Percentiles rank a stretch among this genome's conserved stretches.
These are phyloP conservation scores for Drosophila niveifrons DNA, from an alignment of 2,888 invertebrate species.

Conservation along the genomic window DNA sequence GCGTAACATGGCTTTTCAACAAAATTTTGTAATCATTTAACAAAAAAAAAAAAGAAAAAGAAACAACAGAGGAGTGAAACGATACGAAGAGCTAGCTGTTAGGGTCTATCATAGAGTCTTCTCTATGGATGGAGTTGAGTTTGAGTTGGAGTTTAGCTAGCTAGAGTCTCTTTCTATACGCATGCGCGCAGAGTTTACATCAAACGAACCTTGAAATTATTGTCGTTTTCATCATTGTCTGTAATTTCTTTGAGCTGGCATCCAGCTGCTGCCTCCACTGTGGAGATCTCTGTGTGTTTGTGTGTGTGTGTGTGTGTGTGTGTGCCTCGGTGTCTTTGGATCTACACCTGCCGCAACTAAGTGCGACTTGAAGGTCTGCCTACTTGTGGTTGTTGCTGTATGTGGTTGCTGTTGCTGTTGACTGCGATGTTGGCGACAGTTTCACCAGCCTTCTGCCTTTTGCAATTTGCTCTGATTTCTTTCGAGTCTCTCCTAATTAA, in stretches of 20 bases:
- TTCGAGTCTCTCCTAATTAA: conserved; percentile 71
- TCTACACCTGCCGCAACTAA: conserved; percentile 66
- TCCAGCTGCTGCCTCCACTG: conserved; percentile 54
- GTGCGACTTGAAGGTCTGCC: conserved; percentile 59
- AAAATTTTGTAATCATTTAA: conserved; percentile 81
- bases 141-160: not conserved
- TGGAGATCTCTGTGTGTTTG: conserved; percentile 13
- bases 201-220: conserved; percentile 85
- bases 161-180: conserved; percentile 49
- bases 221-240: conserved; percentile 84
- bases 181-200: conserved; percentile 79
- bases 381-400: conserved; percentile 4
- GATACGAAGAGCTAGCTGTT: conserved; percentile 40
- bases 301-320: conserved; percentile 13
- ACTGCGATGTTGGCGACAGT: conserved; percentile 62
- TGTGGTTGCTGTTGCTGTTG: not conserved
- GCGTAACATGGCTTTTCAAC: conserved; percentile 80
- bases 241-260: conserved; percentile 56
- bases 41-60: conserved; percentile 38
- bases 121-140: conserved; percentile 4
- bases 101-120: conserved; percentile 11
- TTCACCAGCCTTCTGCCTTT: conserved; percentile 50
- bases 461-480: conserved; percentile 74
- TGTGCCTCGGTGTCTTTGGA: conserved; percentile 3
- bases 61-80: conserved; percentile 58